These are phyloP conservation scores for Idaea dimidiata DNA, from an alignment of 2,888 invertebrate species.

Conservation along the genomic window DNA sequence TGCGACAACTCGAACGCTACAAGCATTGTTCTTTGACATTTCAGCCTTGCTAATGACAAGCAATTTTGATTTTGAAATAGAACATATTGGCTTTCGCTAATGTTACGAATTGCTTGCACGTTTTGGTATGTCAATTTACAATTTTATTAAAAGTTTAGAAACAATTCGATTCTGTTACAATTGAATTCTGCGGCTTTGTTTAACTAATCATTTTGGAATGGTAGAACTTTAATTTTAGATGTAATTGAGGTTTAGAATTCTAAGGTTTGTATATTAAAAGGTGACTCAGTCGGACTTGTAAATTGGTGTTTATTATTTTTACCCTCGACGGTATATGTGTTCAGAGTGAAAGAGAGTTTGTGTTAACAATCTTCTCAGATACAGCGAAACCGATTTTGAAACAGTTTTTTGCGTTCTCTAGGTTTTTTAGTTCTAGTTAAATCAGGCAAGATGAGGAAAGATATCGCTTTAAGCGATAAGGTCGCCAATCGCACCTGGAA, in stretches of 20 bases:
- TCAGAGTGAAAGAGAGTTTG: too few species aligned
- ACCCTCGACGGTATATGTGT: too few species aligned
- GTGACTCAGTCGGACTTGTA: too few species aligned
- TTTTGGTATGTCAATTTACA: constrained; percentile 15
- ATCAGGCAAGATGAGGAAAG: too few species aligned
- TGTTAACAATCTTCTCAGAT: too few species aligned
- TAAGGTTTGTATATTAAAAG: neutral
- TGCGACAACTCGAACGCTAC: constrained; percentile 56
- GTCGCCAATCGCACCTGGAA: too few species aligned
- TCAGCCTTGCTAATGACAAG: constrained; percentile 77
- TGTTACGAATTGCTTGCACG: constrained; percentile 55
- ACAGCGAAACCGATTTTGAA: too few species aligned
- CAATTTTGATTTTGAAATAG: constrained; percentile 76
- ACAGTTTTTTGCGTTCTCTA: too few species aligned
- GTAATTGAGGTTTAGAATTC: neutral
- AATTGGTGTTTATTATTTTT: too few species aligned
- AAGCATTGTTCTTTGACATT: constrained; percentile 79
- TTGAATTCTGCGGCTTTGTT: neutral
- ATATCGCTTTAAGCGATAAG: too few species aligned
- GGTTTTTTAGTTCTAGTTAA: too few species aligned
- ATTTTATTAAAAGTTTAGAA: neutral
- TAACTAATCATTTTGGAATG: neutral
- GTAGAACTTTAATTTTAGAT: neutral
- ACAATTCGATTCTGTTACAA: constrained; percentile 8
- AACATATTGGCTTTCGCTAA: constrained; percentile 65